Evolutionary conservation across 1,140 invertebrate genomes (phyloP), one percentile per base, ranked within the genome.

Genomic region (Antheraea pernyi): DNA sequence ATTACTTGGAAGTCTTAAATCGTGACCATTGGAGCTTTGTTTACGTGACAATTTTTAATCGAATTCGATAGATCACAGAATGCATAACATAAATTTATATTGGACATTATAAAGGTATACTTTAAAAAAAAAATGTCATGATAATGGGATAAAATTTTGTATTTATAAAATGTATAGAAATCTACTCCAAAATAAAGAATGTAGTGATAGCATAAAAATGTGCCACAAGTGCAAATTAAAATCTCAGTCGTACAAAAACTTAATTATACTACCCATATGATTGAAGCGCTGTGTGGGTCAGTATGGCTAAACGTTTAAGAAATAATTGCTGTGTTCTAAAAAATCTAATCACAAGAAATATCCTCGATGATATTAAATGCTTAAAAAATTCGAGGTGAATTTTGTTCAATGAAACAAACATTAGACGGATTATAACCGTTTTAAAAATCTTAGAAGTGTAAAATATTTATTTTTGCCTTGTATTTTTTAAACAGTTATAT

Each of bases 241-340:
- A 16, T 60, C 22, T 9, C 7, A 8, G 7, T 42, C 7, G 7
- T 7, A 53, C 7, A 53, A 53, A 53, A 13, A 53, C 7, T 2
- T 30, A 30, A 30, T 30, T 53, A 53, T 53, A 53, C 9, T n/a
- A 53, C 11, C 11, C 6, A 53, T 53, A n/a, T 53, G 46, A 16
- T 16, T n/a, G 11, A 53, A 42, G 46, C 16, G 5, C 1, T 16
- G 11, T 16, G 46, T 53, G 13, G 16, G 46, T 53, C 16, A 53
- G 46, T 53, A 16, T 16, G 46, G 46, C 13, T 53, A 53, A 53
- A 13, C 13, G 13, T 53, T 53, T 53, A 53, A 53, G 13, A 53
- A 53, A 53, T 53, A 53, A 53, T 53, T 53, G 46, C 13, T 53
- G 11, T 53, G 46, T 53, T 53, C 46, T 53, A 53, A 53, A 53